Conservation (phyloP, 2,888 invertebrate genomes). For the Drosophila quasianomalipes region DNA sequence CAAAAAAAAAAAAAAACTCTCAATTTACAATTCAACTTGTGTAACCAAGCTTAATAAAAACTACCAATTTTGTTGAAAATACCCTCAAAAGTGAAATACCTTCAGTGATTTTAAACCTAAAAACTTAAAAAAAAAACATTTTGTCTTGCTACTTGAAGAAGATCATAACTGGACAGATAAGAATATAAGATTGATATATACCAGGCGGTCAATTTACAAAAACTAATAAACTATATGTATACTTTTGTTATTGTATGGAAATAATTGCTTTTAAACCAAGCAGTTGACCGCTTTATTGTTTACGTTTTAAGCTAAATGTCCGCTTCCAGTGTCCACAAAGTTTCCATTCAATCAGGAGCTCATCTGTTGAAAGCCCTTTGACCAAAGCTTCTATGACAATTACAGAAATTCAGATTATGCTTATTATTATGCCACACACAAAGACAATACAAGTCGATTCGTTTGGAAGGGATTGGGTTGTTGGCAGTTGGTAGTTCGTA, state of each 20-base stretch:
- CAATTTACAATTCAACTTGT: slow-evolving; percentile 4
- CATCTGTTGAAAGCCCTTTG: slow-evolving; percentile 19
- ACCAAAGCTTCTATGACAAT: slow-evolving; percentile 51
- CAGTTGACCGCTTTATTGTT: slow-evolving; percentile 17
- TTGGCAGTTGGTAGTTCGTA: background rate
- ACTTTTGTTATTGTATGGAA: background rate
- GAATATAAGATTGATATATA: background rate
- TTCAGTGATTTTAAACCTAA: background rate
- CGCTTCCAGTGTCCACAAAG: slow-evolving; percentile 20
- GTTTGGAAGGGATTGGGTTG: background rate
- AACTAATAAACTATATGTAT: too few relatives aligned
- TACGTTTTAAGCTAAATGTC: slow-evolving; percentile 8
- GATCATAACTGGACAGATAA: background rate
- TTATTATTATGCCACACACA: slow-evolving; percentile 39
- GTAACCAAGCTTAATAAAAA: background rate
- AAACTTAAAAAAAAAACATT: background rate
- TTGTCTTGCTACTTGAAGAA: background rate
- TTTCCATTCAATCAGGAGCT: slow-evolving; percentile 34
- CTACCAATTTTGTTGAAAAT: background rate
- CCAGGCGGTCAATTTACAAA: too few relatives aligned
- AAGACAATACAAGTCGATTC: slow-evolving; percentile 7
- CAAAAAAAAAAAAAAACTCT: background rate
- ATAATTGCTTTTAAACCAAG: slow-evolving; percentile 3
- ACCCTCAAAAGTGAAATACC: background rate
- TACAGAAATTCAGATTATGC: slow-evolving; percentile 59